Evolutionary conservation across 2,888 invertebrate species (phyloP).

Genomic region (Tricholauxania praeusta): DNA sequence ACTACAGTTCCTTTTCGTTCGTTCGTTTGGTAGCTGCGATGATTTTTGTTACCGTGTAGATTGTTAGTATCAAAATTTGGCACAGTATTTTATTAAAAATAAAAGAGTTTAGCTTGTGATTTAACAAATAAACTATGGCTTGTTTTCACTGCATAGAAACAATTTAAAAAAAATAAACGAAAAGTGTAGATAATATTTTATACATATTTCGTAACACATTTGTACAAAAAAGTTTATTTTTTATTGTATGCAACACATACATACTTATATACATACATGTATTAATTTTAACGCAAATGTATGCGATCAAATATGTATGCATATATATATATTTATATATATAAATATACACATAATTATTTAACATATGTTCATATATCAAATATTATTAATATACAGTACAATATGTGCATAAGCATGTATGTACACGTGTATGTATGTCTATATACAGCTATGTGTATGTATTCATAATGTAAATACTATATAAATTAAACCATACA

Average conservation of each 20-base stretch:
- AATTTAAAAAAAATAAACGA: too few relatives aligned
- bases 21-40: constrained; percentile 29
- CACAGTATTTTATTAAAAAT: too few relatives aligned
- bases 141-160: too few relatives aligned
- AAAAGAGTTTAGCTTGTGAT: too few relatives aligned
- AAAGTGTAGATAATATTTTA: too few relatives aligned
- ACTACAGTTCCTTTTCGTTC: constrained; percentile 30
- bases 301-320: neutral
- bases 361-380: too few relatives aligned
- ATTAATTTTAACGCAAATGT: neutral
- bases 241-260: neutral
- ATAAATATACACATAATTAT: neutral
- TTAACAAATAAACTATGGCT: too few relatives aligned
- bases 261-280: neutral
- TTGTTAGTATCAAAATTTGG: constrained; percentile 12
- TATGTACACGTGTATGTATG: neutral
- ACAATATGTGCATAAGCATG: neutral
- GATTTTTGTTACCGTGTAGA: constrained; percentile 10
- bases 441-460: neutral
- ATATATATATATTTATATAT: neutral
- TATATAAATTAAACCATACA: too few relatives aligned
- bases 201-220: too few relatives aligned
- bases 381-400: too few relatives aligned
- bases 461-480: neutral
- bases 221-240: too few relatives aligned